Base-by-base conservation (phyloP, 2,797 vertebrate genomes). In the Premnoplex brunnescens region DNA sequence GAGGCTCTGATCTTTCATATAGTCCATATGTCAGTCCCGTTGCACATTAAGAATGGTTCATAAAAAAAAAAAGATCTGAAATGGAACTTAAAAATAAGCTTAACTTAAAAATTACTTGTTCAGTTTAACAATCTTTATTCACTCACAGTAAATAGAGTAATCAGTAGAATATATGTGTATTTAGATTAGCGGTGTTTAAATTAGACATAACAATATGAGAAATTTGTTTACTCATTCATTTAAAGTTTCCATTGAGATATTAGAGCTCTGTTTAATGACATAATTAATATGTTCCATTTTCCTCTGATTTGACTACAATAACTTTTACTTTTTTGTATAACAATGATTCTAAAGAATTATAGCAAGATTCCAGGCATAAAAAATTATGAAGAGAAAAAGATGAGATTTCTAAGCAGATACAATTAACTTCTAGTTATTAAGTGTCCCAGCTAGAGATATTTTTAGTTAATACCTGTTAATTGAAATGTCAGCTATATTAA, bases 401-500 rank as follows among this genome's bases (percentile, higher is more conserved):
- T 60, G 76, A 89, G 11, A 91, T 83, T 91, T 81, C 22, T 79
- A 86, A 89, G 43, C 8, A 92, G 46, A 55, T 76, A 84, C 44
- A 91, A 56, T 90, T 89, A 93, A 72, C 76, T 95, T 52, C 52
- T 82, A 69, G 36, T 72, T 92, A 64, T 64, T 85, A 93, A 91
- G 76, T 88, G 72, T 75, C 44, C 22, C 22, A 89, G 20, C 9
- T 71, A 68, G 41, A 76, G 67, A 54, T 80, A 88, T n/a, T 85
- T 88, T 91, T 86, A 88, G 62, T 82, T 77, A 94, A 88, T 87
- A 91, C 56, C 84, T 92, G 72, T 84, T 96, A 95, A 92, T 83
- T 95, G 49, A 96, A 92, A 48, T 89, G 59, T 46, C 83, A 74
- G 66, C 22, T 90, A 18, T 51, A 95, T 73, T 92, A 69, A 39